Percentiles rank a stretch among this genome's conserved stretches.
Evolutionary conservation across 2,113 vertebrate genomes (phyloP).

Genomic region (Pelecanoides urinatrix): DNA sequence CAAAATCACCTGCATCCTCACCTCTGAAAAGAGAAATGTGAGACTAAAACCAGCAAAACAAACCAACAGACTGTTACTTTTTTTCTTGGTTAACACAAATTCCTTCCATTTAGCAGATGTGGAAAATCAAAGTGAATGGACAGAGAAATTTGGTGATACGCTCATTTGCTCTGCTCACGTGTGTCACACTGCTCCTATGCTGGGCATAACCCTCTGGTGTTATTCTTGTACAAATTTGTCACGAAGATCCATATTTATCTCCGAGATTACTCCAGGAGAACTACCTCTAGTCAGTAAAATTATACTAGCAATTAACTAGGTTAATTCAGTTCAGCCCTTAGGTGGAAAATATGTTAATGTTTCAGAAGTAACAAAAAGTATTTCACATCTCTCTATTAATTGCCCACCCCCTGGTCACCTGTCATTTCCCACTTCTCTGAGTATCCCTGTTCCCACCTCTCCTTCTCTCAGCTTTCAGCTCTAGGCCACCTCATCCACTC

Average conservation of each 20-base stretch:
- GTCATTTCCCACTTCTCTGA: background rate
- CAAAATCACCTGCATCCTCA: background rate
- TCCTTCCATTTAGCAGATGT: background rate
- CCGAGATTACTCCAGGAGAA: background rate
- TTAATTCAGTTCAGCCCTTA: background rate
- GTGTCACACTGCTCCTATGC: background rate
- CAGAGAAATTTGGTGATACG: background rate
- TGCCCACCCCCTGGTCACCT: background rate
- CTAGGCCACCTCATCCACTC: background rate
- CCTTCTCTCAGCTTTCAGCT: background rate
- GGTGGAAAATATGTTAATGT: background rate
- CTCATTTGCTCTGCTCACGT: background rate
- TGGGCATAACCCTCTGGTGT: background rate
- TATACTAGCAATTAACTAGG: background rate
- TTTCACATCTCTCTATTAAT: background rate
- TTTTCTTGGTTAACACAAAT: background rate
- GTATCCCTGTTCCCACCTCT: rapidly evolving
- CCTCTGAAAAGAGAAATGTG: background rate
- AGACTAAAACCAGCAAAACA: background rate
- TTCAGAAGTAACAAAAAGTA: background rate
- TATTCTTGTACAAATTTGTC: background rate
- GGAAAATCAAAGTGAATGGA: background rate
- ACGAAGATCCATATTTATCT: background rate
- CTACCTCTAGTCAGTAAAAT: background rate
- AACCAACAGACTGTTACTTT: background rate